Base-by-base conservation (phyloP, 1,140 invertebrate genomes). In the Ephestia elutella region DNA sequence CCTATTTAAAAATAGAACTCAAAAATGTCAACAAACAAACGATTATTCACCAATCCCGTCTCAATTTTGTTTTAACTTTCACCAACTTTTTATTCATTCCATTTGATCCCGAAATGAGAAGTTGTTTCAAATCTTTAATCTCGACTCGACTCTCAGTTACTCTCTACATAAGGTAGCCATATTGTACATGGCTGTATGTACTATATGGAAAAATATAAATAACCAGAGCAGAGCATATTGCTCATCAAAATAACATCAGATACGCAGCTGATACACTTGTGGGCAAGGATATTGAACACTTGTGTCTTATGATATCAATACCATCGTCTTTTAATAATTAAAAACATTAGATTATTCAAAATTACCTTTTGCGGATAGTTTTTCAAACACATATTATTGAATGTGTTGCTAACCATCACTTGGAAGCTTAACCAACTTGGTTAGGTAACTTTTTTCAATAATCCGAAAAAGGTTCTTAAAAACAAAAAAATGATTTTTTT, bases 191-290 rank as follows among this genome's bases (percentile, higher is more conserved):
- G 50, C 13, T 10, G 38, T 13, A 44, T 53, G 50, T n/a, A 53
- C 21, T 25, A 25, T 53, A 25, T 53, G 20, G 10, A 54, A 54
- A 54, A 35, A 20, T 13, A 30, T 32, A 30, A 54, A 54, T 54
- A 54, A 54, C 30, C 21, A 35, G 25, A 25, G 21, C 21, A 25
- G n/a, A 54, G 30, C 28, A 54, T 32, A 54, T 54, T 32, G 53
- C 53, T 32, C 25, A 54, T 54, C 53, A 54, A 54, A 54, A 54
- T 54, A 54, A 54, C 28, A 54, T 32, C 25, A 54, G 10, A 54
- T 54, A 54, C 28, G 49, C 49, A 19, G 2, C 5, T 50, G 18
- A n/a, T 50, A 25, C 49, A 50, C 18, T 50, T 19, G 49, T 2
- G 19, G 20, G 49, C 49, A 50, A 13, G 18, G 19, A 11, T 50